phyloP scores from a whole-genome alignment of 2,888 invertebrate species.

The Lydus trimaculatus region DNA sequence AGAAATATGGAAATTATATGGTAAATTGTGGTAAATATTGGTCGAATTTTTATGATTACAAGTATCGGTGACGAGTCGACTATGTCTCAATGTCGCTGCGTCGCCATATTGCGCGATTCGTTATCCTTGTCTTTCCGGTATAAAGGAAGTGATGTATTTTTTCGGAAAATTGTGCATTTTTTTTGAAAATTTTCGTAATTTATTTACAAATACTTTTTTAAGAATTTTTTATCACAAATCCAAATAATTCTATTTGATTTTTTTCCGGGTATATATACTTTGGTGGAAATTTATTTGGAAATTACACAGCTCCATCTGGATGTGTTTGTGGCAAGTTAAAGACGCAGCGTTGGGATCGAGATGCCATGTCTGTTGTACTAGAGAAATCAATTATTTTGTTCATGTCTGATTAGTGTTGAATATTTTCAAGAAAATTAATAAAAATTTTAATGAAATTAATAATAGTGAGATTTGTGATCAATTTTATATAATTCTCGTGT shows the following conservation, averaged over 20 bases:
- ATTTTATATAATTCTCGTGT: conserved; percentile 26
- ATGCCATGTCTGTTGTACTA: conserved; percentile 21
- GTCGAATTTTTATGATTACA: neutral
- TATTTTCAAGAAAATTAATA: conserved; percentile 12
- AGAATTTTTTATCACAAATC: too few species aligned
- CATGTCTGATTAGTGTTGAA: conserved; percentile 22
- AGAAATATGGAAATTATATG: neutral
- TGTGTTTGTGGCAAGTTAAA: conserved; percentile 18
- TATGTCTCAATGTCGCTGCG: conserved; percentile 18
- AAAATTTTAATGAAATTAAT: neutral
- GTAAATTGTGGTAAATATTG: neutral
- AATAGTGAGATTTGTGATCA: conserved; percentile 27
- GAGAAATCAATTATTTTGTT: conserved; percentile 29
- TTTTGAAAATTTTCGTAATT: neutral
- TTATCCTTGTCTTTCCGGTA: conserved; percentile 43
- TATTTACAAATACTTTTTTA: neutral
- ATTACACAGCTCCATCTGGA: conserved; percentile 24
- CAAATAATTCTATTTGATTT: too few species aligned
- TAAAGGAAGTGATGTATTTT: conserved; percentile 41
- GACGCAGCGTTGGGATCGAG: conserved; percentile 40
- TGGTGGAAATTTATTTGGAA: neutral
- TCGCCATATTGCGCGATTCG: conserved; percentile 28
- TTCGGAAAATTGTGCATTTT: conserved; percentile 29
- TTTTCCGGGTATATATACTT: neutral
- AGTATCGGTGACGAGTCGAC: conserved; percentile 30